phyloP scores from a whole-genome alignment of 2,113 vertebrate species.

The Halichoeres trimaculatus region DNA sequence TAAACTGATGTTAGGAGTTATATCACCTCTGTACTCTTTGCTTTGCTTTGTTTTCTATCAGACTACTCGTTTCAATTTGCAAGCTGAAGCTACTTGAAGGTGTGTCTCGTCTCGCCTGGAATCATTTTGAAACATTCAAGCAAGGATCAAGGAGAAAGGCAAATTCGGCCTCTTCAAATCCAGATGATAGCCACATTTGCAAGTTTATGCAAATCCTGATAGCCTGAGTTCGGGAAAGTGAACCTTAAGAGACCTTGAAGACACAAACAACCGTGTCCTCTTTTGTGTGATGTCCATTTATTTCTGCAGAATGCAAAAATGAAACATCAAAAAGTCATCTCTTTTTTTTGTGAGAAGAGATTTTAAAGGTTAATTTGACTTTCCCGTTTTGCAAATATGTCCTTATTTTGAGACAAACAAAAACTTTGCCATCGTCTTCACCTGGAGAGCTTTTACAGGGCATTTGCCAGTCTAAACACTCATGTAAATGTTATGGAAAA shows the following conservation, averaged over 20 bases:
- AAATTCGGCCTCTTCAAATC: conserved; percentile 72
- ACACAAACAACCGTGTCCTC: background rate
- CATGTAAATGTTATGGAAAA: conserved; percentile 87
- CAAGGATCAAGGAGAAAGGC: conserved; percentile 77
- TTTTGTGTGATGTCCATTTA: background rate
- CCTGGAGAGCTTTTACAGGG: conserved; percentile 65
- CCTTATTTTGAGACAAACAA: conserved; percentile 36
- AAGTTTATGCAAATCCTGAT: conserved; percentile 82
- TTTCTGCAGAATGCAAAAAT: background rate
- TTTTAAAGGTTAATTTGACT: background rate
- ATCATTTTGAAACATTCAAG: conserved; percentile 79
- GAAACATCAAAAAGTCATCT: accelerated
- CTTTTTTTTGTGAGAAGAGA: background rate
- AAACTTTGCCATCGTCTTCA: conserved; percentile 66
- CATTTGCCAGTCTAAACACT: conserved; percentile 84
- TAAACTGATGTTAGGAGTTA: background rate
- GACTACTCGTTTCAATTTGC: conserved; percentile 34
- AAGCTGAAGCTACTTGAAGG: conserved; percentile 44
- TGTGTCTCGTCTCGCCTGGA: conserved; percentile 33
- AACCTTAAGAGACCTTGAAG: conserved; percentile 24
- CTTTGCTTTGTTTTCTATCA: conserved; percentile 15
- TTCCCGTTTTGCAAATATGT: background rate
- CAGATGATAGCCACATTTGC: conserved; percentile 75
- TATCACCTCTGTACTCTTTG: background rate
- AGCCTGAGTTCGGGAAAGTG: conserved; percentile 39